Conservation (phyloP, 2,113 vertebrate species). For the Ammodytes marinus region DNA sequence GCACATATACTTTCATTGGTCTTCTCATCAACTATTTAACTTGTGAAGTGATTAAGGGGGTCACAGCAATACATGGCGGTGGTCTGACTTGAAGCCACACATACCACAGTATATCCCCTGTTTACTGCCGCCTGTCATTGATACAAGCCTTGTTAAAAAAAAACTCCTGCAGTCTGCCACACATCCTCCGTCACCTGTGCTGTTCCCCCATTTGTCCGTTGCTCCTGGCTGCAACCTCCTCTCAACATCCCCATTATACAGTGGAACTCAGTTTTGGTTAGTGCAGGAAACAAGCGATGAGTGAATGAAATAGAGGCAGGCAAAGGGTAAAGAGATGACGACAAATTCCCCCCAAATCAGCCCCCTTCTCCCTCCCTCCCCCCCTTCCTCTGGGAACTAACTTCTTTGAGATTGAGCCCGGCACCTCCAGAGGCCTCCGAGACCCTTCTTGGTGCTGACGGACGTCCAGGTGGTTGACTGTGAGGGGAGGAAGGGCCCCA, state of each 20-base stretch:
- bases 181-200: conserved; percentile 29
- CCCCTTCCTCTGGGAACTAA: conserved; percentile 39
- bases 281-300: conserved; percentile 44
- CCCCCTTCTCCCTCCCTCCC: conserved; percentile 21
- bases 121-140: conserved; percentile 2
- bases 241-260: conserved; percentile 36
- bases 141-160: conserved; percentile 7
- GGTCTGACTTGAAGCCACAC: neutral
- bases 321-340: conserved; percentile 22
- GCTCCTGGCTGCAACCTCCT: conserved; percentile 10
- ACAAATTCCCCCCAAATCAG: neutral
- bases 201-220: conserved; percentile 35
- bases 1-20: neutral
- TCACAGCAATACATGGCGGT: neutral
- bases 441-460: conserved; percentile 42
- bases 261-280: conserved; percentile 11
- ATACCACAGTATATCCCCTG: neutral
- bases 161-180: neutral
- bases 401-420: conserved; percentile 42
- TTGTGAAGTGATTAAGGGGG: neutral
- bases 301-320: conserved; percentile 39
- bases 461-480: conserved; percentile 75
- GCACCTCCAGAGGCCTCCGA: conserved; percentile 36
- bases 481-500: conserved; percentile 49
- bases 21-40: neutral